Conservation (phyloP, 64 coral and sea anemone species). For the Astreopora myriophthalma region DNA sequence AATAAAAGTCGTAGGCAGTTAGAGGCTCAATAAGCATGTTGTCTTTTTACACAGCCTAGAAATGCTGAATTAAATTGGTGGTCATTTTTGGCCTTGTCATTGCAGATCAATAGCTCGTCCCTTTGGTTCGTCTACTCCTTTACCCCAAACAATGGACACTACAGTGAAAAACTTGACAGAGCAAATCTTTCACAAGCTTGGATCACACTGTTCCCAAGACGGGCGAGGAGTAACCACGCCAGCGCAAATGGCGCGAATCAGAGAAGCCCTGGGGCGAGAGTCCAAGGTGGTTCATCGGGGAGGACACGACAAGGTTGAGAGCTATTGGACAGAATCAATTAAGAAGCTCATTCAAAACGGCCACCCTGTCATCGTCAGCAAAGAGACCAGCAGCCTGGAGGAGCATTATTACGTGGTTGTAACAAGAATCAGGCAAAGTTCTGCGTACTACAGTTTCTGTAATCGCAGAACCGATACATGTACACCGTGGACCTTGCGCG, state of each 20-base stretch:
- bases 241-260: slow-evolving; percentile 62
- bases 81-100: neutral
- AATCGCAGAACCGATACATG: slow-evolving; percentile 18
- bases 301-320: neutral
- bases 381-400: neutral
- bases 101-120: neutral
- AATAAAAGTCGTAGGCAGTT: too few relatives aligned
- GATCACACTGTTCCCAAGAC: slow-evolving; percentile 14
- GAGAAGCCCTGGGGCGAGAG: slow-evolving; percentile 4
- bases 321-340: slow-evolving; percentile 8
- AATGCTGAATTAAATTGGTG: too few relatives aligned
- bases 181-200: slow-evolving; percentile 29
- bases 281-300: slow-evolving; percentile 12
- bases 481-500: slow-evolving; percentile 48
- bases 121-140: neutral
- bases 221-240: slow-evolving; percentile 49
- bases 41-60: too few relatives aligned
- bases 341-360: slow-evolving; percentile 61
- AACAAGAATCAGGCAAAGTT: slow-evolving; percentile 60
- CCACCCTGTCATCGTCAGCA: slow-evolving; percentile 75
- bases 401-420: slow-evolving; percentile 72
- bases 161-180: slow-evolving; percentile 18
- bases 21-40: too few relatives aligned
- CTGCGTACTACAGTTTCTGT: slow-evolving; percentile 65
- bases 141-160: slow-evolving; percentile 25